phyloP scores from a whole-genome alignment of 2,113 vertebrate species.

The Oreamnos americanus region DNA sequence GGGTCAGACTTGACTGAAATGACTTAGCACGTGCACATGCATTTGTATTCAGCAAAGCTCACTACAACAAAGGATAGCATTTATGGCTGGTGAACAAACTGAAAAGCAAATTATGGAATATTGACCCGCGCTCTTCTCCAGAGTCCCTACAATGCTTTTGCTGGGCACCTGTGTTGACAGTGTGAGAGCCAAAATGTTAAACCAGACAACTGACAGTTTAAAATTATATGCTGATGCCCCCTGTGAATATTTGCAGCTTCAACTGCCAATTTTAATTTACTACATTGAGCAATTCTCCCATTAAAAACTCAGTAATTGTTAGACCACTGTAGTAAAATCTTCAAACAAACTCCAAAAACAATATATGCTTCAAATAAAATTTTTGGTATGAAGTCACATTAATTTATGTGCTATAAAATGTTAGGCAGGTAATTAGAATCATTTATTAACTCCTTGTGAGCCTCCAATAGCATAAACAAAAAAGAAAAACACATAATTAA shows the following conservation, averaged over 20 bases:
- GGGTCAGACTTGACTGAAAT: neutral
- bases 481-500: neutral
- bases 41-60: neutral
- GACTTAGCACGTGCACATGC: accelerated
- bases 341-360: neutral
- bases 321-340: neutral
- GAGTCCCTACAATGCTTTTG: neutral
- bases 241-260: neutral
- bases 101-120: neutral
- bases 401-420: neutral
- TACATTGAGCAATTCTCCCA: neutral
- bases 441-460: neutral
- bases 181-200: neutral
- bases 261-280: conserved; percentile 13
- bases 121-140: neutral
- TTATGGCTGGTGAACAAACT: neutral
- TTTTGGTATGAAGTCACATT: neutral
- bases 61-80: neutral
- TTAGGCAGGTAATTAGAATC: neutral
- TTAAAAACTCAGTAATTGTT: neutral
- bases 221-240: neutral
- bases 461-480: neutral
- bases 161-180: neutral
- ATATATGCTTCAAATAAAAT: neutral
- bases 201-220: neutral